Evolutionary conservation across 2,113 vertebrate species (phyloP).

Genomic region (Pedionomus torquatus): DNA sequence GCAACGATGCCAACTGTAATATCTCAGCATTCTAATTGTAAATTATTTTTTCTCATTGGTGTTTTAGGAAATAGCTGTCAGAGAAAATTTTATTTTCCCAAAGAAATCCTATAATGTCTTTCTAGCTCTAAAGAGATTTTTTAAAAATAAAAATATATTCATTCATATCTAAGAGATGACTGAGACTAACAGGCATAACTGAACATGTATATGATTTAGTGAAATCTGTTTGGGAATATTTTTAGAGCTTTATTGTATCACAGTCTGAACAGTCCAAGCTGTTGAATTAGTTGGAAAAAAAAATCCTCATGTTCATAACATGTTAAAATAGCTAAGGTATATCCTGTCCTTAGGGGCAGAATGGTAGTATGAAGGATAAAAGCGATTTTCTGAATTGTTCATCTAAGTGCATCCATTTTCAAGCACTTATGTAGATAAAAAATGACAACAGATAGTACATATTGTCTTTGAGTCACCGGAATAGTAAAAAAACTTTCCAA

Average conservation of each 20-base stretch:
- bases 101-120: background rate
- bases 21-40: background rate
- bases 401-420: background rate
- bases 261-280: background rate
- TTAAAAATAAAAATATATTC: background rate
- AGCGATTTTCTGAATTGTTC: background rate
- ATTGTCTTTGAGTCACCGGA: no score
- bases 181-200: background rate
- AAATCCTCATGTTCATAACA: background rate
- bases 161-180: background rate
- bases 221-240: background rate
- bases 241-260: background rate
- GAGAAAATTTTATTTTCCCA: background rate
- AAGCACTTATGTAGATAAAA: background rate
- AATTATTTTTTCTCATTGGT: background rate
- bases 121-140: background rate
- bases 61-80: background rate
- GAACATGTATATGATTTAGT: background rate
- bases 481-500: background rate
- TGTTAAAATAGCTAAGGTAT: rapidly evolving
- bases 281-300: background rate
- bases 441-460: background rate
- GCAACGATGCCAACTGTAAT: background rate
- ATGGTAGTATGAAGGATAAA: background rate
- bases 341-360: background rate